Conservation (phyloP, 2,888 invertebrate genomes). For the Drosophila austrosaltans region DNA sequence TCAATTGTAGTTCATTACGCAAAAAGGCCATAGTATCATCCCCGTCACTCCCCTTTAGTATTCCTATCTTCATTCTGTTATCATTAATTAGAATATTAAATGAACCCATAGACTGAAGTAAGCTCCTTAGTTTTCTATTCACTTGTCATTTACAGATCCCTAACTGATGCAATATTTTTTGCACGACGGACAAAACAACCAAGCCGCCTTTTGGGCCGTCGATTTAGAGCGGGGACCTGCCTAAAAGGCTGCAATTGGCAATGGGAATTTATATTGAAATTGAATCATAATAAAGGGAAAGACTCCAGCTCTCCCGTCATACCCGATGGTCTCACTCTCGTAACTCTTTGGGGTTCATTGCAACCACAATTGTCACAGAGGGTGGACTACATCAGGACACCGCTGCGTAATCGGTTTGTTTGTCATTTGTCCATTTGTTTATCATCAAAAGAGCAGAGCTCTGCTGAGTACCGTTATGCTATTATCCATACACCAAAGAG, state of each 20-base stretch:
- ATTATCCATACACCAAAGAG: conserved; percentile 48
- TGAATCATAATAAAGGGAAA: neutral
- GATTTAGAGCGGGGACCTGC: conserved; percentile 31
- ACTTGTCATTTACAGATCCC: conserved; percentile 54
- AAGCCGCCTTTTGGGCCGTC: neutral
- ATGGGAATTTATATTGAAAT: conserved; percentile 23
- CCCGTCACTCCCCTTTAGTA: neutral
- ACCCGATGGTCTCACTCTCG: neutral
- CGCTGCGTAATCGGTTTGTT: conserved; percentile 77
- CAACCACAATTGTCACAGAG: conserved; percentile 60
- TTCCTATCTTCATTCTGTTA: neutral
- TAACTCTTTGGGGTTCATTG: conserved; percentile 58
- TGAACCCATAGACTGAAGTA: neutral
- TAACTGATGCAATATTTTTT: conserved; percentile 46
- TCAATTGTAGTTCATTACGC: neutral
- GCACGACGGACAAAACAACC: neutral
- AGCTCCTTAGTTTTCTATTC: neutral
- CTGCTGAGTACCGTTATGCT: conserved; percentile 65
- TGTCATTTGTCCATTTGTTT: conserved; percentile 49
- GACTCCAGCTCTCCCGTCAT: neutral
- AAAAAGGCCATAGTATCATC: neutral
- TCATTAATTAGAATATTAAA: neutral
- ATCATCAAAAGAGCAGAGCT: conserved; percentile 37
- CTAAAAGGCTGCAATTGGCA: conserved; percentile 55
- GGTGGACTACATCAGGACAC: conserved; percentile 52